phyloP scores from a whole-genome alignment of 2,113 vertebrate genomes.

The Ochotona princeps region DNA sequence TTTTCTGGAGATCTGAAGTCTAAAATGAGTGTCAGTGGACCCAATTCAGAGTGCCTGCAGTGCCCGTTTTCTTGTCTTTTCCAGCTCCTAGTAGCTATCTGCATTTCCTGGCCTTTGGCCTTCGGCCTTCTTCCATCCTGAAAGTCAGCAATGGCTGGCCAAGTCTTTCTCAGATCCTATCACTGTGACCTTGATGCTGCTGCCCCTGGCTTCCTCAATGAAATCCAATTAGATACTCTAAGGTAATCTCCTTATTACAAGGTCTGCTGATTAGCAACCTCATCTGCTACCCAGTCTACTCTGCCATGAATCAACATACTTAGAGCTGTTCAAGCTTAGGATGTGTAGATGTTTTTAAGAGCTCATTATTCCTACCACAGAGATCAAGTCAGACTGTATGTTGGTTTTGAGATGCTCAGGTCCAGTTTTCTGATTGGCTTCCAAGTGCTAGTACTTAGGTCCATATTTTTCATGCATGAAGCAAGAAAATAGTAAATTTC shows the following conservation, averaged over 20 bases:
- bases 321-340: neutral
- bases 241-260: conserved; percentile 1
- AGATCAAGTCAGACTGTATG: conserved; percentile 34
- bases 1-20: neutral
- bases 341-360: conserved; percentile 39
- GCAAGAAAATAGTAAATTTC: conserved; percentile 17
- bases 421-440: neutral
- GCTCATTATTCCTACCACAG: neutral
- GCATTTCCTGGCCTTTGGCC: conserved; percentile 3
- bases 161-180: neutral
- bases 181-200: neutral
- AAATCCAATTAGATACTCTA: neutral
- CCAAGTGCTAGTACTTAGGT: neutral
- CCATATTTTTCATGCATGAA: neutral
- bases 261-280: neutral
- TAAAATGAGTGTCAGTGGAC: neutral
- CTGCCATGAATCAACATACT: conserved; percentile 13
- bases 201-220: neutral
- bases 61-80: conserved; percentile 15
- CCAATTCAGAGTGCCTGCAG: neutral
- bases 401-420: neutral
- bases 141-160: neutral
- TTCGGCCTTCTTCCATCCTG: neutral
- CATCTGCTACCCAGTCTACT: neutral
- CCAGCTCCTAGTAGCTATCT: neutral